Evolutionary conservation across 2,113 vertebrate species (phyloP).

Genomic region (Ageneiosus marmoratus): DNA sequence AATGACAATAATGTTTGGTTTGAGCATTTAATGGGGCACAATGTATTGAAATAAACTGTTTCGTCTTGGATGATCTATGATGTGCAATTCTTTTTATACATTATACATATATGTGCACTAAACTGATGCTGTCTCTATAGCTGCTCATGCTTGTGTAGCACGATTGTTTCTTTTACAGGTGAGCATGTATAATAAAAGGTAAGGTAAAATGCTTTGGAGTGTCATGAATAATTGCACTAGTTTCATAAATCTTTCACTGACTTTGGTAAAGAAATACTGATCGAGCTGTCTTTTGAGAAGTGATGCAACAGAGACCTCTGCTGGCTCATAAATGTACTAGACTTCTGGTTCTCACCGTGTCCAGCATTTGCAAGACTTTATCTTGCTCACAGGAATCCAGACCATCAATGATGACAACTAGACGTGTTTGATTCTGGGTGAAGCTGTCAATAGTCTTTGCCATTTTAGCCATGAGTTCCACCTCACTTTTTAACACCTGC

Average conservation of each 20-base stretch:
- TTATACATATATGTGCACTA: neutral
- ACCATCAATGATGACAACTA: slow-evolving; percentile 94
- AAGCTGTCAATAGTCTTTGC: slow-evolving; percentile 95
- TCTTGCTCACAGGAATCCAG: slow-evolving; percentile 98
- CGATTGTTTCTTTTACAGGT: neutral
- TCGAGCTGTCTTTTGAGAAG: neutral
- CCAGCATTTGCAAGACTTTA: slow-evolving; percentile 97
- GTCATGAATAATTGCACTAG: neutral
- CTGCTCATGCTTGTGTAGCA: neutral
- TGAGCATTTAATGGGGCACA: neutral
- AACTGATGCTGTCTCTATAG: neutral
- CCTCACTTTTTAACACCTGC: slow-evolving; percentile 94
- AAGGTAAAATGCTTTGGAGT: neutral
- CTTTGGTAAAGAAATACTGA: neutral
- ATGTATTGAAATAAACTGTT: neutral
- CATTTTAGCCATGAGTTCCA: slow-evolving; percentile 97
- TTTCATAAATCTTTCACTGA: neutral
- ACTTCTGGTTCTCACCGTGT: slow-evolving; percentile 80
- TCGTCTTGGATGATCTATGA: neutral
- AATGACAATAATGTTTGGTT: neutral
- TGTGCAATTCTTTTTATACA: neutral
- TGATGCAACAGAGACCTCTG: slow-evolving; percentile 14
- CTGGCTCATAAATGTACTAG: neutral
- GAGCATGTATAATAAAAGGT: neutral
- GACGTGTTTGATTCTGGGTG: slow-evolving; percentile 93